Evolutionary conservation across 2,797 vertebrate species (phyloP), one percentile per base, ranked within the genome.

Genomic region (Hippopotamyrus pictus): DNA sequence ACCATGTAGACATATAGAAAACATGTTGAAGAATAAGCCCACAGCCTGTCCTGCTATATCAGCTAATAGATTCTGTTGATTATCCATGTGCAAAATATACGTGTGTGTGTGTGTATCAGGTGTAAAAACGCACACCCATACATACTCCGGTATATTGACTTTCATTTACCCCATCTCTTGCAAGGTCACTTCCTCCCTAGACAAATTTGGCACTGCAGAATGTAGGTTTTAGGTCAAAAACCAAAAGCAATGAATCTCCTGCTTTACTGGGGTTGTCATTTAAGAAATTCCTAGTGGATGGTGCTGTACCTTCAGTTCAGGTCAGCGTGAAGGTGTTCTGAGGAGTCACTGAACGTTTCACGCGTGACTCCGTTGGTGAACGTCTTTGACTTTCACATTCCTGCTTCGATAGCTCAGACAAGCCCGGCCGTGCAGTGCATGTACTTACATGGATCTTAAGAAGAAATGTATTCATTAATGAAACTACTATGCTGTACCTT

Each of bases 311-410:
- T 88, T 59, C 54, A 88, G 87, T 65, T 65, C 87, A 88, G 62
- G 46, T n/a, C 44, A 41, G 73, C n/a, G 4, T 65, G 87, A 88
- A 65, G 54, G 87, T 65, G 22, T 65, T 88, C 46, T 65, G 41
- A 65, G 87, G 87, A 88, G 37, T 88, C 62, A 65, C 85, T 54
- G 62, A 65, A 65, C n/a, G 37, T 44, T 46, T 88, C 87, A 88
- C 62, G 41, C 22, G 46, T 88, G 44, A 37, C 25, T 59, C 59
- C 41, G n/a, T n/a, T 41, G n/a, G 5, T 79, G 17, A 41, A 79
- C 73, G 7, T n/a, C 17, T 79, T 79, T 79, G 73, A 79, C 73
- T 79, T 79, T 79, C 29, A 79, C 73, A 44, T 79, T n/a, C 73
- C 33, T 79, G 73, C 37, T 44, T 44, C n/a, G 73, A 37, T 79